Conservation (phyloP, 1,140 invertebrate genomes). For the Drosophila arizonae region DNA sequence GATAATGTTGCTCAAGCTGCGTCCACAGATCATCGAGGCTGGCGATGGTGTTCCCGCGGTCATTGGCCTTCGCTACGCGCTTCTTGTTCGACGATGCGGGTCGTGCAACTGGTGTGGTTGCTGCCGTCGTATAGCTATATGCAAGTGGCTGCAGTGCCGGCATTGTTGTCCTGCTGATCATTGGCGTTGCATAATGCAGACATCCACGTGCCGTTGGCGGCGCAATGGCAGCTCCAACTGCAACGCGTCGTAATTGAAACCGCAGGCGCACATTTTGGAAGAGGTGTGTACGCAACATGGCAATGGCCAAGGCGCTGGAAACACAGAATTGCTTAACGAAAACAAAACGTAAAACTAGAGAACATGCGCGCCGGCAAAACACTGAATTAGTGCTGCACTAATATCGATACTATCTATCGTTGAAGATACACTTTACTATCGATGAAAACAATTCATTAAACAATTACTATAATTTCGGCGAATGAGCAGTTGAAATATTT, state of each 20-base stretch:
- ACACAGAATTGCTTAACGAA: background rate
- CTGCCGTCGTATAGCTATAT: constrained; percentile 5
- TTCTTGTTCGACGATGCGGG: background rate
- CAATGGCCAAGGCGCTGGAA: constrained; percentile 3
- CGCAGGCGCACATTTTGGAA: constrained; percentile 35
- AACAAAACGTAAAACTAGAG: constrained; percentile 12
- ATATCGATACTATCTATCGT: background rate
- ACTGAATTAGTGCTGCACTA: constrained; percentile 1
- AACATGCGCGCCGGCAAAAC: constrained; percentile 43
- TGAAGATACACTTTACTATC: background rate
- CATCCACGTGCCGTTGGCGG: background rate
- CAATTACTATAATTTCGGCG: too few species aligned
- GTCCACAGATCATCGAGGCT: constrained; percentile 50
- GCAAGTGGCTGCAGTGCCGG: background rate
- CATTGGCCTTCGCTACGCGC: background rate
- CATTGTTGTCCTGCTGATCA: constrained; percentile 1
- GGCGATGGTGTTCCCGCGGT: background rate
- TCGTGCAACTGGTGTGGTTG: background rate
- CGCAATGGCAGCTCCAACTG: constrained; percentile 11
- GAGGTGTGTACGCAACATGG: constrained; percentile 53
- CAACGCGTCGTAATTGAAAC: constrained; percentile 4
- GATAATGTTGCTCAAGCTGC: constrained; percentile 60
- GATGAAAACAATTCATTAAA: background rate
- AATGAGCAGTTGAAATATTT: too few species aligned
- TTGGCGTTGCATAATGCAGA: constrained; percentile 37